A percentile compares a stretch with the other conserved stretches of the same genome.
phyloP scores from a whole-genome alignment of 2,888 invertebrate genomes.

The Operophtera brumata region DNA sequence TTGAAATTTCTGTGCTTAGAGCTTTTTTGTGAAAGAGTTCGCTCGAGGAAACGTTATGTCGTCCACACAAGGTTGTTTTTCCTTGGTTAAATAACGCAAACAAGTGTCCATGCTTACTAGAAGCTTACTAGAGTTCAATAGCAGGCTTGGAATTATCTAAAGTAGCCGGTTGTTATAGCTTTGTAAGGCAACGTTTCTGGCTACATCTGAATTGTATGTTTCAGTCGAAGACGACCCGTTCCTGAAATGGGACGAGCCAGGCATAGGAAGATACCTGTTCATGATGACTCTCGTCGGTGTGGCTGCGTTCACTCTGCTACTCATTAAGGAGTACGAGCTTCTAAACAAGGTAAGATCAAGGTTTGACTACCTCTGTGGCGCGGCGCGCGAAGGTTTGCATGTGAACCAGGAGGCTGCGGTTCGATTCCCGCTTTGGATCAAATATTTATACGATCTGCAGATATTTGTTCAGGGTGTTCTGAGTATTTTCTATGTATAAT shows the following conservation, averaged over 20 bases:
- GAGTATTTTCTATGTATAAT: too few species aligned
- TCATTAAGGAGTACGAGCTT: constrained; percentile 83
- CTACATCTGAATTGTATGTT: constrained; percentile 18
- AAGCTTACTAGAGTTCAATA: not conserved
- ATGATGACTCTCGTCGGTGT: constrained; percentile 83
- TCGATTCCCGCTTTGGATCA: too few species aligned
- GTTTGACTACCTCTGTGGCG: too few species aligned
- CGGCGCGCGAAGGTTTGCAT: too few species aligned
- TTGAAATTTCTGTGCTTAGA: too few species aligned
- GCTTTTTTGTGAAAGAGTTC: too few species aligned
- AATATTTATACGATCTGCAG: too few species aligned
- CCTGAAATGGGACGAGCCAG: constrained; percentile 84
- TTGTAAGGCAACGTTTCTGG: not conserved
- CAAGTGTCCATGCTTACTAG: not conserved
- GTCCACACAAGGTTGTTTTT: too few species aligned
- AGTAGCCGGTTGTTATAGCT: not conserved
- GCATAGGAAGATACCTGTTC: constrained; percentile 86
- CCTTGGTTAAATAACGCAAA: not conserved
- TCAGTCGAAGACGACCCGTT: constrained; percentile 78
- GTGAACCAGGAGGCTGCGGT: too few species aligned
- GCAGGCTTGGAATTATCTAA: not conserved
- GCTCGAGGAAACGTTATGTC: too few species aligned
- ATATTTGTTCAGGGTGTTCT: too few species aligned
- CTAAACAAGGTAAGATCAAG: constrained; percentile 69
- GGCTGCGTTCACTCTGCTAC: constrained; percentile 80